A percentile compares a stretch with the other conserved stretches of the same genome.
These are phyloP conservation scores for Anabacerthia variegaticeps DNA, from an alignment of 2,797 vertebrate genomes.

Conservation along the genomic window DNA sequence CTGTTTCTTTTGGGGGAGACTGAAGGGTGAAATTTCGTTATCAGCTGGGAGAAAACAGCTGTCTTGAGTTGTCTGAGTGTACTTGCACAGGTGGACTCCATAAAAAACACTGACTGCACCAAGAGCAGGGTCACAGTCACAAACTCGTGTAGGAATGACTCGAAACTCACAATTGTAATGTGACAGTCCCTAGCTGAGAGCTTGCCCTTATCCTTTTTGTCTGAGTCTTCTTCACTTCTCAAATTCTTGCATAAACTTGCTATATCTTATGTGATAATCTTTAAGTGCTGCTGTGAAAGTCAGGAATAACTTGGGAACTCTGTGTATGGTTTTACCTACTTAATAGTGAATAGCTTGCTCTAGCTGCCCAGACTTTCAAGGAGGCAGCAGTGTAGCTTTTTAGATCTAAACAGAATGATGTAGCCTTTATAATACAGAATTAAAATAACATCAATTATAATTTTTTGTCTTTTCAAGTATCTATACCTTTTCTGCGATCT, in stretches of 20 bases:
- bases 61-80: not conserved
- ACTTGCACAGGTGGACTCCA: not conserved
- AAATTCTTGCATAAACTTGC: not conserved
- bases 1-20: not conserved
- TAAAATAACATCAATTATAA: not conserved
- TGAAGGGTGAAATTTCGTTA: not conserved
- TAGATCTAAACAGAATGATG: not conserved
- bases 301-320: not conserved
- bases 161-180: not conserved
- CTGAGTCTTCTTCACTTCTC: not conserved
- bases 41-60: constrained; percentile 11
- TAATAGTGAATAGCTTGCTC: constrained; percentile 4
- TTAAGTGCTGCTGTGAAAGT: not conserved
- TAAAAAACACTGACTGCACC: not conserved
- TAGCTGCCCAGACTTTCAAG: not conserved
- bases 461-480: constrained; percentile 26
- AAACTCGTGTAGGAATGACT: not conserved
- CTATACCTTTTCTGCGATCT: not conserved
- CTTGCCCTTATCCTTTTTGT: not conserved
- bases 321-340: not conserved
- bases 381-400: not conserved
- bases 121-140: not conserved
- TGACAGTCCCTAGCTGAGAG: not conserved
- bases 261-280: not conserved
- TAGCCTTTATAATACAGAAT: not conserved